A percentile compares a stretch with the other conserved stretches of the same genome.
These are phyloP conservation scores for Drosophila arizonae DNA, from an alignment of 1,140 invertebrate species.

Conservation along the genomic window DNA sequence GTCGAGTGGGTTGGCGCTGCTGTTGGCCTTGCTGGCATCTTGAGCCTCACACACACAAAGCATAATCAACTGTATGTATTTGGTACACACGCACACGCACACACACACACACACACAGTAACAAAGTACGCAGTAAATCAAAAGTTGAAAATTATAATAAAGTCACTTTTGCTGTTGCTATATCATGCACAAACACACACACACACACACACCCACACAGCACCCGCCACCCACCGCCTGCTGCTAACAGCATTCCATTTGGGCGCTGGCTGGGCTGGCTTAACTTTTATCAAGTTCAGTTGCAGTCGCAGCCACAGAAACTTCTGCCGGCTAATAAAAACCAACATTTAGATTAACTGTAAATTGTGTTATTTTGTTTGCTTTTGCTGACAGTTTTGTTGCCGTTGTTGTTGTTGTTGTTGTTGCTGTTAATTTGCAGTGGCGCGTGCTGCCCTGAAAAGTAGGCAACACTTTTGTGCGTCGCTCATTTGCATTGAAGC, in stretches of 20 bases:
- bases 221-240: neutral
- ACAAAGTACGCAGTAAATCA: conserved; percentile 69
- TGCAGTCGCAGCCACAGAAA: conserved; percentile 75
- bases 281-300: conserved; percentile 76
- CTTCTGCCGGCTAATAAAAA: conserved; percentile 75
- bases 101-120: conserved; percentile 11
- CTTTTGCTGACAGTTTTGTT: conserved; percentile 55
- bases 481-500: conserved; percentile 37
- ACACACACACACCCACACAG: conserved; percentile 2
- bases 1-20: conserved; percentile 28
- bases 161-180: conserved; percentile 74
- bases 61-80: conserved; percentile 40
- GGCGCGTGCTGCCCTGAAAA: conserved; percentile 61
- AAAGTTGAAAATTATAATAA: conserved; percentile 82
- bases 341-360: conserved; percentile 81
- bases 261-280: conserved; percentile 39
- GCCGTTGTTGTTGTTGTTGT: conserved; percentile 35
- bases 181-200: conserved; percentile 55
- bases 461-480: conserved; percentile 74
- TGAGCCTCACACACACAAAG: conserved; percentile 31
- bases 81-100: neutral
- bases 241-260: conserved; percentile 8
- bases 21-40: conserved; percentile 44
- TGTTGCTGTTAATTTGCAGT: conserved; percentile 62
- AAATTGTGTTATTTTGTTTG: conserved; percentile 80